These are phyloP conservation scores for Cephalopterus ornatus DNA, from an alignment of 2,113 vertebrate genomes.

Conservation along the genomic window DNA sequence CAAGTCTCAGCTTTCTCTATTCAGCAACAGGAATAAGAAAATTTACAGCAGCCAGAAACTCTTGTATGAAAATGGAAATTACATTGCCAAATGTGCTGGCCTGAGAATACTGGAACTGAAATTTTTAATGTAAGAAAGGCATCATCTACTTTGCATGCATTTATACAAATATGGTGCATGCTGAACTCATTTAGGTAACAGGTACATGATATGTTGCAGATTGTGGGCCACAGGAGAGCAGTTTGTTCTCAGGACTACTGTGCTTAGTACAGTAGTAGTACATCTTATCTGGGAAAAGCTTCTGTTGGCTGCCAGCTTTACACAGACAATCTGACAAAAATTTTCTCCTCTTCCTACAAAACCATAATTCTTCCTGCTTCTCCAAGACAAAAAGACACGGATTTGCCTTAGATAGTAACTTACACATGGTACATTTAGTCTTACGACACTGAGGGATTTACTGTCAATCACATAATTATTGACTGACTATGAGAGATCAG, in stretches of 20 bases:
- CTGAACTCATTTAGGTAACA: not conserved
- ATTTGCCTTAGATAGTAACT: not conserved
- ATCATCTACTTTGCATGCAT: not conserved
- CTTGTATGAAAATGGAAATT: not conserved
- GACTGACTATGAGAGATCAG: not conserved
- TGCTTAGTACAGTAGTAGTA: not conserved
- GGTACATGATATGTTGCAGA: accelerated
- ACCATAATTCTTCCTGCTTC: not conserved
- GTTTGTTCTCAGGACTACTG: not conserved
- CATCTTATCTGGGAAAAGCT: not conserved
- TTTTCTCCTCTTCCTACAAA: not conserved
- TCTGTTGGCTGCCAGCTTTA: not conserved
- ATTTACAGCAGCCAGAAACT: not conserved
- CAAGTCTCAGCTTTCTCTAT: not conserved
- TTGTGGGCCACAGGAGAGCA: not conserved
- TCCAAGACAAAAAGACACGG: not conserved
- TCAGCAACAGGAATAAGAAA: not conserved
- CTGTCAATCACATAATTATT: not conserved
- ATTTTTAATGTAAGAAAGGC: not conserved
- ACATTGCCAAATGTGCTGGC: not conserved
- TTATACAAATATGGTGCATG: not conserved
- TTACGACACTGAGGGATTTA: not conserved
- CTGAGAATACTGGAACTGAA: not conserved
- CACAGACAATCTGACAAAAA: not conserved
- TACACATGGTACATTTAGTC: not conserved